Conservation (phyloP, 2,888 invertebrate species). For the Biston betularia region DNA sequence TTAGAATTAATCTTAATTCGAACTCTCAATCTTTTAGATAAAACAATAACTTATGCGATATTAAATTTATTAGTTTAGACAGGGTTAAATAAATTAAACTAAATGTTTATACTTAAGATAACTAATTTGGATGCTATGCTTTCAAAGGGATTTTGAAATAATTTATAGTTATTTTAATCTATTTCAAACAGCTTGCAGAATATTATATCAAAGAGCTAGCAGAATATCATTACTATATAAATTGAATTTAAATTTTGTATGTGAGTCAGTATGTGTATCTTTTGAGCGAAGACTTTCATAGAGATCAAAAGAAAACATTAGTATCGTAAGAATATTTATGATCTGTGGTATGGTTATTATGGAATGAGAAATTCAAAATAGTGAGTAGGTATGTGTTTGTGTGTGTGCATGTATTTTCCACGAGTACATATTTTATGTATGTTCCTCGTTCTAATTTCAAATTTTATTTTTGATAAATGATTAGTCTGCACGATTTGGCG, state of each 20-base stretch:
- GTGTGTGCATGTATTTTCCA: too few relatives aligned
- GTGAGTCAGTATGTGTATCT: neutral
- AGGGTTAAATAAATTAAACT: conserved; percentile 26
- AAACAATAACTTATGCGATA: conserved; percentile 30
- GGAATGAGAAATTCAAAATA: too few relatives aligned
- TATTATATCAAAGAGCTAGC: conserved; percentile 9
- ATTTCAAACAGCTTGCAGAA: neutral
- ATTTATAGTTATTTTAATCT: conserved; percentile 13
- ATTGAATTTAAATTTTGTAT: conserved; percentile 1
- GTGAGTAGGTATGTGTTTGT: too few relatives aligned
- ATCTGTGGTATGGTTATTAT: too few relatives aligned
- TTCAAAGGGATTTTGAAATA: conserved; percentile 22
- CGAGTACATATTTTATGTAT: too few relatives aligned
- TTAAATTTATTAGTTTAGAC: conserved; percentile 34
- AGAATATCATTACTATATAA: neutral
- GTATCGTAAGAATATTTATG: neutral
- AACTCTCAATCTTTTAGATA: conserved; percentile 37
- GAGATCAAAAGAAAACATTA: conserved; percentile 8
- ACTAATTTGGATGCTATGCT: conserved; percentile 5
- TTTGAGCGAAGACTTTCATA: neutral
- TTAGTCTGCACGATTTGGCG: too few relatives aligned
- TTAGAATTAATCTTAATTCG: conserved; percentile 40
- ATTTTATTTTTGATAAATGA: too few relatives aligned
- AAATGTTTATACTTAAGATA: conserved; percentile 28
- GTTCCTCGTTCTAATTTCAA: too few relatives aligned